phyloP scores from a whole-genome alignment of 2,888 invertebrate species.

The Diarsia rubi region DNA sequence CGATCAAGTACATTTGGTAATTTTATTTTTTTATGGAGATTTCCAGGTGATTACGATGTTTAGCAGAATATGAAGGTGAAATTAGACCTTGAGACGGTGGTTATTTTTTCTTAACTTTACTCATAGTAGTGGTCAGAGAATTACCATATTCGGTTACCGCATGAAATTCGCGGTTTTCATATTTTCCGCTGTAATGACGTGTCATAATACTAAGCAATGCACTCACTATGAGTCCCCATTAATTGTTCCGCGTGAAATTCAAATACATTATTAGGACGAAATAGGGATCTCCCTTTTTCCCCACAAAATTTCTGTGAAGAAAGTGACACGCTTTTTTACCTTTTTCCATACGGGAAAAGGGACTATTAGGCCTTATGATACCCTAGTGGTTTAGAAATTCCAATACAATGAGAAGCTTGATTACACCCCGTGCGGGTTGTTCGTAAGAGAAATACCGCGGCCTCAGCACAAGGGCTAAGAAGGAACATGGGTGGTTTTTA shows the following conservation, averaged over 20 bases:
- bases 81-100: not conserved
- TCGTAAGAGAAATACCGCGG: too few relatives aligned
- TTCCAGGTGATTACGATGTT: not conserved
- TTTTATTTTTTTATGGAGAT: not conserved
- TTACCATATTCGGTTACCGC: not conserved
- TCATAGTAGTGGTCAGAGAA: not conserved
- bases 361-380: too few relatives aligned
- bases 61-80: not conserved
- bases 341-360: not conserved
- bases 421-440: too few relatives aligned
- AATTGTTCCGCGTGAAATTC: not conserved
- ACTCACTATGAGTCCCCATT: not conserved
- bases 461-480: too few relatives aligned
- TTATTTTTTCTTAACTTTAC: not conserved
- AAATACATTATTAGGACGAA: not conserved
- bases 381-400: too few relatives aligned
- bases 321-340: too few relatives aligned
- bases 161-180: conserved; percentile 13
- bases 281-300: too few relatives aligned
- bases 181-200: conserved; percentile 4
- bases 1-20: not conserved
- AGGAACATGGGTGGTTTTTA: too few relatives aligned
- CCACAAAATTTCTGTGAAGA: not conserved
- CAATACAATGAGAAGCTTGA: too few relatives aligned
- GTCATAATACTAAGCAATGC: not conserved